Evolutionary conservation across 2,797 vertebrate genomes (phyloP), one percentile per base, ranked within the genome.

Genomic region (Lithobates sylvaticus): DNA sequence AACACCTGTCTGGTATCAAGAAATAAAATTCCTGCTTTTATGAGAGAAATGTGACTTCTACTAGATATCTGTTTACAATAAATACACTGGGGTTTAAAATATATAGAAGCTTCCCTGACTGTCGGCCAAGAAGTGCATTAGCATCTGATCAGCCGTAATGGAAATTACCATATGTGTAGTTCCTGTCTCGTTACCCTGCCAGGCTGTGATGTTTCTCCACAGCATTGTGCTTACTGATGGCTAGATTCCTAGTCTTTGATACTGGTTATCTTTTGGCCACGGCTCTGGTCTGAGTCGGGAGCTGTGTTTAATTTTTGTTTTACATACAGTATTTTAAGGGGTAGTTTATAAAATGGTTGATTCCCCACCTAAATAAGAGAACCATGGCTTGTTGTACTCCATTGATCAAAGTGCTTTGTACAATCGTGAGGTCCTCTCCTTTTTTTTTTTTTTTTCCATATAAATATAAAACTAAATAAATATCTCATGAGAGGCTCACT

Each of bases 401-500:
- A 78, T 83, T 78, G 75, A 82, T 83, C 80, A 87, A 86, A 87
- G 85, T 87, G 85, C 81, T 87, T 86, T 78, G 76, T 78, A 87
- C 85, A 87, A 73, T 72, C 82, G 80, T 72, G 76, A 78, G 50
- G 71, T 87, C 81, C 68, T 87, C 69, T 83, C 76, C 73, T 71
- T 26, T 29, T 70, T 47, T 81, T 81, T 9, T 78, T 27, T 69
- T 47, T 76, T 81, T 9, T 83, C 75, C 75, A 61, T 87, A 87
- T 87, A 87, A 87, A 87, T 87, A 87, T 87, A 87, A 87, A 87
- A 87, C 80, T 87, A 87, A 83, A 87, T 87, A 87, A 87, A 87
- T 87, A 87, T 87, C 21, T 83, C 61, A 39, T 10, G 47, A 78
- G 36, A 85, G 85, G 74, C 61, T 72, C 75, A n/a, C 65, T 29